Evolutionary conservation across 2,888 invertebrate genomes (phyloP), one percentile per base, ranked within the genome.

Genomic region (Patella ulyssiponensis): DNA sequence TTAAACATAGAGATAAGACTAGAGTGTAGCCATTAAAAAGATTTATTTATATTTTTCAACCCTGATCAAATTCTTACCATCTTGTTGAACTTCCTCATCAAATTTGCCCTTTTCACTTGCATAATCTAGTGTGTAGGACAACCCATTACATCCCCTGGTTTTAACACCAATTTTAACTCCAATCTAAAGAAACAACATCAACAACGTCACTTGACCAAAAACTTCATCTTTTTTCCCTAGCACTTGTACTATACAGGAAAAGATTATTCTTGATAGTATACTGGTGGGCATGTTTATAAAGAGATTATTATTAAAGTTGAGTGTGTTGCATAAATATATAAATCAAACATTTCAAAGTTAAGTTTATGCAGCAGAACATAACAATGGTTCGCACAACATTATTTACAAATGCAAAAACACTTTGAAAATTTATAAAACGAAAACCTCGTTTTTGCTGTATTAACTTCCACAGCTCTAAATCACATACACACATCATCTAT

Each of bases 71-170:
- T 73, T 80, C 88, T 85, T 88, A 90, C 98, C 98, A 93, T 99
- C 98, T 93, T 99, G 99, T 81, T 95, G 92, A 0, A 99, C 99
- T 94, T 98, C 98, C 93, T 99, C 99, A 91, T 99, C 99, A 88
- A 98, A 94, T 93, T 97, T 97, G 86, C 94, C 96, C 93, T 97
- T 98, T 81, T 94, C 94, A 84, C 93, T 94, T 15, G 97, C 97
- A 93, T 98, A 99, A 90, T 99, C 96, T 78, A 99, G 93, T 9
- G 98, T 98, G 89, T 99, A 99, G 76, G 98, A 98, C 53, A 99
- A 93, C 14, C 99, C 99, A 93, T 99, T 99, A 91, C 99, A 99
- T 1, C 99, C 99, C 88, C 98, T 94, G 91, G 98, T 98, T 80
- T 96, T 94, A 3, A 99, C 99, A 76, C 99, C 98, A 88, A 99